phyloP scores from a whole-genome alignment of 2,113 vertebrate species.

The Rutilus rutilus region DNA sequence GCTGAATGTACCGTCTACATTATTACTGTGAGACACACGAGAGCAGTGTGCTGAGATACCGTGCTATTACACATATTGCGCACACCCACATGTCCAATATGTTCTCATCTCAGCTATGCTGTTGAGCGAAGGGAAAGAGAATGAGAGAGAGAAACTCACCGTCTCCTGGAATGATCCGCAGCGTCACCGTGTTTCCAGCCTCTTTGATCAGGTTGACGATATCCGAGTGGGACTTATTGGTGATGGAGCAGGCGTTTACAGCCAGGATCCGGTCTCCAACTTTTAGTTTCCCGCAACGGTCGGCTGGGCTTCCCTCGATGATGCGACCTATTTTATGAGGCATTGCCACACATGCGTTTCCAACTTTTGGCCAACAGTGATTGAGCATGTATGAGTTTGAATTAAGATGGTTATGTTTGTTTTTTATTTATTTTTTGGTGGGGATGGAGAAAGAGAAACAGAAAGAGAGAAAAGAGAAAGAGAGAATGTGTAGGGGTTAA shows the following conservation, averaged over 20 bases:
- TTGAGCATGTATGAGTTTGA: conserved; percentile 52
- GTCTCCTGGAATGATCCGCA: conserved; percentile 98
- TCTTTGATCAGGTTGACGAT: conserved; percentile 99
- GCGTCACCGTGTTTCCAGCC: conserved; percentile 97
- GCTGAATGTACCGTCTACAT: conserved; percentile 10
- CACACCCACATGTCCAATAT: conserved; percentile 21
- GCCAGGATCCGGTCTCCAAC: conserved; percentile 99
- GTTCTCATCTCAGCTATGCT: neutral
- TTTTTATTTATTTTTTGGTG: neutral
- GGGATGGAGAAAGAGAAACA: conserved; percentile 27
- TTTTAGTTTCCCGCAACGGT: conserved; percentile 98
- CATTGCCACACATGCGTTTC: conserved; percentile 99
- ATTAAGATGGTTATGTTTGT: neutral
- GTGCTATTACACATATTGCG: conserved; percentile 16
- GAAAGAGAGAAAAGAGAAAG: conserved; percentile 6
- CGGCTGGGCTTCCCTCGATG: conserved; percentile 98
- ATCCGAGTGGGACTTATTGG: conserved; percentile 99
- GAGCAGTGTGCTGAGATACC: conserved; percentile 8
- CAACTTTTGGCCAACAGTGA: conserved; percentile 80
- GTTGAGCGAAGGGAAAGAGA: neutral
- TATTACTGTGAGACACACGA: neutral
- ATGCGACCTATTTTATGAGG: conserved; percentile 99
- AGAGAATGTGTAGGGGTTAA: conserved; percentile 50
- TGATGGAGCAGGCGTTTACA: conserved; percentile 96
- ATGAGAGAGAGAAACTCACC: conserved; percentile 71